Conservation (phyloP, 2,888 invertebrate genomes). For the Aproaerema taeniolella region DNA sequence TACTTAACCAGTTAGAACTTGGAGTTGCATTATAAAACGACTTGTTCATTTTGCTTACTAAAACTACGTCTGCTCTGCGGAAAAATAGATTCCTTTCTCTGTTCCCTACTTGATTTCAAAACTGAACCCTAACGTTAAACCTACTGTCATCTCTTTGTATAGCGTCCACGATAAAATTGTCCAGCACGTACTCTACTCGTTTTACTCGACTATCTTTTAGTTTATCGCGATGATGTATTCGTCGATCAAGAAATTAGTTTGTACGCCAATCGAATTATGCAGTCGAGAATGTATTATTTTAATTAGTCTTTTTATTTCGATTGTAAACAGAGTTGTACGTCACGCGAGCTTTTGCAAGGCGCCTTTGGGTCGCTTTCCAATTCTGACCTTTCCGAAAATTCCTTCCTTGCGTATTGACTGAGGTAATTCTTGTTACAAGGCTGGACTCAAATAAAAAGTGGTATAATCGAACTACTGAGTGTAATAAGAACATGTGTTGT, state of each 20-base stretch:
- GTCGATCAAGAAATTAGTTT: conserved; percentile 20
- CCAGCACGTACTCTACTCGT: too few relatives aligned
- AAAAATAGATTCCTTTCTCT: too few relatives aligned
- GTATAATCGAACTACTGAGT: conserved; percentile 3
- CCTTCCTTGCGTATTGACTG: conserved; percentile 30
- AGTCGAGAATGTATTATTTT: conserved; percentile 21
- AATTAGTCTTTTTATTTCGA: conserved; percentile 10
- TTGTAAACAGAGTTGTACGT: conserved; percentile 29
- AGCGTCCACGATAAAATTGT: too few relatives aligned
- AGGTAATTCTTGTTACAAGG: conserved; percentile 5
- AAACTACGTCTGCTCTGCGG: too few relatives aligned
- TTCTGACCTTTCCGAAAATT: conserved; percentile 53
- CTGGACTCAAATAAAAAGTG: background rate
- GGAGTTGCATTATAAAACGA: too few relatives aligned
- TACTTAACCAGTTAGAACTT: too few relatives aligned
- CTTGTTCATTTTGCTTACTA: too few relatives aligned
- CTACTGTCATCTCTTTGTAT: too few relatives aligned
- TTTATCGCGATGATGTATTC: conserved; percentile 8
- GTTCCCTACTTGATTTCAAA: too few relatives aligned
- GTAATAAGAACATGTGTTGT: background rate
- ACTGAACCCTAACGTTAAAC: too few relatives aligned
- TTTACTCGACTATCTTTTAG: conserved; percentile 6
- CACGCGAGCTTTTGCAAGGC: conserved; percentile 10
- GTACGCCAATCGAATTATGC: conserved; percentile 21
- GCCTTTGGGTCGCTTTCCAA: conserved; percentile 47